Conservation (phyloP, 2,797 vertebrate species). For the Phoebastria nigripes region DNA sequence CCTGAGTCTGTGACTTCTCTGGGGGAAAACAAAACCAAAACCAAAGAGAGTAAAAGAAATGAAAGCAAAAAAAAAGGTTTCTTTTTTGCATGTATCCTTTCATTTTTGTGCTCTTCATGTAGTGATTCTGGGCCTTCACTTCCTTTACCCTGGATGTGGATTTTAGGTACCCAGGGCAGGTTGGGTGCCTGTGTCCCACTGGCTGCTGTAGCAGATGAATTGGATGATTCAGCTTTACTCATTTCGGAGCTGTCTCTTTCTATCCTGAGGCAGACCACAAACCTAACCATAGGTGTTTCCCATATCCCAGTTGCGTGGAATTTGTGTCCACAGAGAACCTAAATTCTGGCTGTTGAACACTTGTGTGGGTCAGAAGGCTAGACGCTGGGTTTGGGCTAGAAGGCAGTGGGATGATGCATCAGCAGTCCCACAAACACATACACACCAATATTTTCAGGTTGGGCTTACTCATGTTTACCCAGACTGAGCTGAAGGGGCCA, state of each 20-base stretch:
- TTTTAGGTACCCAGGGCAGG: background rate
- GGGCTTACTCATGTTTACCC: background rate
- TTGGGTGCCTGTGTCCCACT: background rate
- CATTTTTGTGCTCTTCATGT: background rate
- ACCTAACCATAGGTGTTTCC: background rate
- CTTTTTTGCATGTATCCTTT: background rate
- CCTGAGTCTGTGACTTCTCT: background rate
- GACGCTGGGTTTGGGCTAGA: background rate
- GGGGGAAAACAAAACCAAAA: background rate
- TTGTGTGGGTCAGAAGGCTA: background rate
- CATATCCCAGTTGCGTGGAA: background rate
- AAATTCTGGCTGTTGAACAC: background rate
- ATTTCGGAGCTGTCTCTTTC: background rate
- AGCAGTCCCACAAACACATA: background rate
- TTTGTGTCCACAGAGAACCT: background rate
- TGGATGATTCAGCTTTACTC: background rate
- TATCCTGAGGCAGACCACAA: background rate
- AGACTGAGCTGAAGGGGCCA: background rate
- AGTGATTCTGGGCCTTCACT: background rate
- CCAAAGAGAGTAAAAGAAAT: background rate
- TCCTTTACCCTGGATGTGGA: background rate
- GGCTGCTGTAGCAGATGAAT: background rate
- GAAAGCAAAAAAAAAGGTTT: background rate
- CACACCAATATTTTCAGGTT: background rate
- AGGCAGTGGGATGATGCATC: background rate